Conservation (phyloP, 2,797 vertebrate species). For the Rhynchonycteris naso region DNA sequence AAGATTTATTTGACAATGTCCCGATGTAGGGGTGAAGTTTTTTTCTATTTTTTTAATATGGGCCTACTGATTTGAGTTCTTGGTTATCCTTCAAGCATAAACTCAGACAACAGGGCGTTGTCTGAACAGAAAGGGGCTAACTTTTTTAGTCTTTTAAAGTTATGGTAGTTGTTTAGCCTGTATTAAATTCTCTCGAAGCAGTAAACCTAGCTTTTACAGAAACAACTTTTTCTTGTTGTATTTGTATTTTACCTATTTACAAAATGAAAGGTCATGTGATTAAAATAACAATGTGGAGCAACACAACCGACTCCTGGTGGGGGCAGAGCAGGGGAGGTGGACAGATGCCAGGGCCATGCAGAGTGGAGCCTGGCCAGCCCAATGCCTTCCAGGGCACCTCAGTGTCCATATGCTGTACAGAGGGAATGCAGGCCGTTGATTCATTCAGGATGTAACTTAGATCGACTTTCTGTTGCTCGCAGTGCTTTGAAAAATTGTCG, state of each 20-base stretch:
- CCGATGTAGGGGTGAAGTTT: neutral
- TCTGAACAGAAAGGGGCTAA: neutral
- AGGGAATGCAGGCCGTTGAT: neutral
- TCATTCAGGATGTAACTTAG: neutral
- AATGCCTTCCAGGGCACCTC: neutral
- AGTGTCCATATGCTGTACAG: neutral
- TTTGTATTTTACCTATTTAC: slow-evolving; percentile 1
- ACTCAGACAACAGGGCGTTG: neutral
- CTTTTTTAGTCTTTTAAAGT: neutral
- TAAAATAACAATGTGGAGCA: neutral
- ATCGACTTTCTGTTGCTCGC: neutral
- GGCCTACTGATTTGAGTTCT: neutral
- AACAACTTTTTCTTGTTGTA: neutral
- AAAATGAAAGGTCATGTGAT: neutral
- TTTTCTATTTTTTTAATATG: neutral
- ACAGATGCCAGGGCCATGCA: neutral
- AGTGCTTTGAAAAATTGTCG: slow-evolving; percentile 19
- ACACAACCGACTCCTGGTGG: neutral
- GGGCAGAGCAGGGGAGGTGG: neutral
- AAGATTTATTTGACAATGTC: neutral
- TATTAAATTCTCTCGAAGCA: neutral
- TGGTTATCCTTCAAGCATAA: neutral
- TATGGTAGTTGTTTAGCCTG: neutral
- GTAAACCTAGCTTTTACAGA: neutral
- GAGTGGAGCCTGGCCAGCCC: too few relatives aligned